Evolutionary conservation across 2,113 vertebrate species (phyloP).

Genomic region (Pristiophorus japonicus): DNA sequence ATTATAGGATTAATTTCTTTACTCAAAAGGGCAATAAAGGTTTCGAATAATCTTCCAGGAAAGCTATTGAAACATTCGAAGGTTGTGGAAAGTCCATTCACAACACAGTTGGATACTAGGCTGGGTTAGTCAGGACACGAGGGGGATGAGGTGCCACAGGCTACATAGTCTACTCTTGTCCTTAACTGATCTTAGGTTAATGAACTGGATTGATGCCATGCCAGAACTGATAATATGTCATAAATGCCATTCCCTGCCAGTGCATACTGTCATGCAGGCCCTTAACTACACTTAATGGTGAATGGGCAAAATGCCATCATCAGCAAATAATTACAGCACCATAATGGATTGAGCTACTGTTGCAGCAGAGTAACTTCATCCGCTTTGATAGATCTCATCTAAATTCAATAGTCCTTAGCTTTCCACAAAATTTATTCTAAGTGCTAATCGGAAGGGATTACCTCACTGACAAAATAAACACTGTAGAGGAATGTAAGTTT

Average conservation of each 20-base stretch:
- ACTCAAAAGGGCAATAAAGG: not conserved
- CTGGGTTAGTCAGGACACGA: not conserved
- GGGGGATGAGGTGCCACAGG: not conserved
- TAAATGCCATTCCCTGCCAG: not conserved
- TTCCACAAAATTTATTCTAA: not conserved
- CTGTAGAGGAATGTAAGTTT: not conserved
- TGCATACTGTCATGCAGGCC: not conserved
- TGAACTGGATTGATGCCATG: not conserved
- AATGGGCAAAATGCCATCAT: not conserved
- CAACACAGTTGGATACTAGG: not conserved
- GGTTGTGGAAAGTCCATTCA: not conserved
- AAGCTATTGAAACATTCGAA: not conserved
- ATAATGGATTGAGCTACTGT: not conserved
- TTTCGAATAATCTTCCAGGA: not conserved
- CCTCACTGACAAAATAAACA: not conserved
- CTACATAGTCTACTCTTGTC: not conserved
- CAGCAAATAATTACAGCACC: not conserved
- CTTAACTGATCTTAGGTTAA: not conserved
- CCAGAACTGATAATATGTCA: not conserved
- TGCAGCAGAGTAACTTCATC: not conserved
- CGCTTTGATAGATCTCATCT: not conserved
- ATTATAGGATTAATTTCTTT: not conserved
- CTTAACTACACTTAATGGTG: not conserved
- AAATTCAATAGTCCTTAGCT: not conserved
- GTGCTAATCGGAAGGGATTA: not conserved